These are phyloP conservation scores for Mixornis gularis DNA, from an alignment of 2,113 vertebrate species.

Conservation along the genomic window DNA sequence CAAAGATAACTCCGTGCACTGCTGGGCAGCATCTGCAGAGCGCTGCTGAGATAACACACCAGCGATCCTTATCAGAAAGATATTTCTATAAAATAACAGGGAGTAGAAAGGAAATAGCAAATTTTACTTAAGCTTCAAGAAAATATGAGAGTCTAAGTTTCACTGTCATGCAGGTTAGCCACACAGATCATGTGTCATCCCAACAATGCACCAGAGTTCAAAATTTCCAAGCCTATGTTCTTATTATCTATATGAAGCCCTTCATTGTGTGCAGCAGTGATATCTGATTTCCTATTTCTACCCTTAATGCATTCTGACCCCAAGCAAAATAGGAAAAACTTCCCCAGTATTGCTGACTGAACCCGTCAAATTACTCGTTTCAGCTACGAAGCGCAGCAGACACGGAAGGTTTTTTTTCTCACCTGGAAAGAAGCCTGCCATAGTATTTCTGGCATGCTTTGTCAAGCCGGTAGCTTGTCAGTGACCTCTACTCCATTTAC, in stretches of 20 bases:
- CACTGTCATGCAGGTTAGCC: background rate
- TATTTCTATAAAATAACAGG: background rate
- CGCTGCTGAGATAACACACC: background rate
- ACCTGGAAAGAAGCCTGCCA: conserved; percentile 44
- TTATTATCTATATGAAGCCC: background rate
- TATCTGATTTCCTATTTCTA: background rate
- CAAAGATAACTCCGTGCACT: background rate
- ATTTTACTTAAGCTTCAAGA: background rate
- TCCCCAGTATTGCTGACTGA: background rate
- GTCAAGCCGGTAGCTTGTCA: conserved; percentile 50
- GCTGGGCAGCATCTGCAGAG: background rate
- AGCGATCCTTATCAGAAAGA: background rate
- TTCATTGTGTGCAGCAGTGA: background rate
- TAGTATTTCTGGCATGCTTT: conserved; percentile 32
- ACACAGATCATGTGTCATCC: background rate
- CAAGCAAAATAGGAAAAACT: background rate
- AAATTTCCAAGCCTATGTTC: background rate
- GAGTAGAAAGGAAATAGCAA: background rate
- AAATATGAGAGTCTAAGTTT: background rate
- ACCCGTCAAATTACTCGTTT: conserved; percentile 29
- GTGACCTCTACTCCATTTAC: conserved; percentile 67
- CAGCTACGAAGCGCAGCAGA: background rate
- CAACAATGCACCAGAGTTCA: background rate
- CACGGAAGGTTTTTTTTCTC: background rate
- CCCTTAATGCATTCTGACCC: background rate